Evolutionary conservation across 2,888 invertebrate genomes (phyloP).

Genomic region (Lepas anatifera): DNA sequence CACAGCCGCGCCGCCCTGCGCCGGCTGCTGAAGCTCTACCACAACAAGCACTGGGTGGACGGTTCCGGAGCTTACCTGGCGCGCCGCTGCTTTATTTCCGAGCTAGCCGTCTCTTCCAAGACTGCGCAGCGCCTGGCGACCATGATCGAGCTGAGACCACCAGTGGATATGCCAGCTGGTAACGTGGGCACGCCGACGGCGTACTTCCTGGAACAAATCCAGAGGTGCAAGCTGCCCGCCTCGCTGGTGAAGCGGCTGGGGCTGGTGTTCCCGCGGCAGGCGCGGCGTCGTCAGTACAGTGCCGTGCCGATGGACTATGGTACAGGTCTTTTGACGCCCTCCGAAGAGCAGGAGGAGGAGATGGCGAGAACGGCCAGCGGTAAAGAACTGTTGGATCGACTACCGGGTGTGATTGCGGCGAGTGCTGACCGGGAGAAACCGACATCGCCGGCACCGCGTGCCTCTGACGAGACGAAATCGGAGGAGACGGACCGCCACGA

Average conservation of each 20-base stretch:
- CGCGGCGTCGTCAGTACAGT: constrained; percentile 34
- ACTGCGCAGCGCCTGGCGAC: background rate
- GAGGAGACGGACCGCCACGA: constrained; percentile 45
- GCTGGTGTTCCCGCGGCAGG: constrained; percentile 27
- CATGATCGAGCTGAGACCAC: background rate
- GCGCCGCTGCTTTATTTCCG: background rate
- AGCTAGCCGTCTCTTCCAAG: background rate
- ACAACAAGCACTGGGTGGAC: constrained; percentile 11
- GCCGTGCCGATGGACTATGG: constrained; percentile 37
- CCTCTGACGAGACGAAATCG: constrained; percentile 34
- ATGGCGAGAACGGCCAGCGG: background rate
- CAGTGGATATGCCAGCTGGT: constrained; percentile 37
- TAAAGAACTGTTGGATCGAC: background rate
- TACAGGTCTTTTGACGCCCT: background rate
- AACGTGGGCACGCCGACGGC: constrained; percentile 41
- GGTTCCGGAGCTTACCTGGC: background rate
- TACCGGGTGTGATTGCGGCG: background rate
- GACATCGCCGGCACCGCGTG: background rate
- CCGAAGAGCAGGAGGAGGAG: background rate
- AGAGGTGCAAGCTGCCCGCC: constrained; percentile 34
- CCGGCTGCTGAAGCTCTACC: background rate
- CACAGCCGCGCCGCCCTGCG: constrained; percentile 21
- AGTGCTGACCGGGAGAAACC: no score
- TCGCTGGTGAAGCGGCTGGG: constrained; percentile 34
- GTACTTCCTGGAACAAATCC: constrained; percentile 36